Conservation (phyloP, 1,140 invertebrate species). For the Parasteatoda tepidariorum region DNA sequence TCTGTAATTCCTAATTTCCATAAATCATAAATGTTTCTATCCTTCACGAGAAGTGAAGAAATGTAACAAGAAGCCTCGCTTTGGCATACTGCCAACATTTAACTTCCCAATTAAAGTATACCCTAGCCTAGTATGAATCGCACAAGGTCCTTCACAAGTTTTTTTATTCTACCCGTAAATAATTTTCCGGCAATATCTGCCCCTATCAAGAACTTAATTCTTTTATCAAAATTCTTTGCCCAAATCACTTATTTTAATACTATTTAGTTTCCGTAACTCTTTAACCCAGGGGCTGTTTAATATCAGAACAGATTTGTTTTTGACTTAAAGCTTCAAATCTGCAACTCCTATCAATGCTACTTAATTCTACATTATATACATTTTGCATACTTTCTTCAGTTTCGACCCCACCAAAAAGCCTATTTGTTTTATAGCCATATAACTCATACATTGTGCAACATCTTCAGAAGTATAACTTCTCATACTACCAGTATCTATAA, state of each 20-base stretch:
- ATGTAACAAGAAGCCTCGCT: not conserved
- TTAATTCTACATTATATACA: not conserved
- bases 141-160: not conserved
- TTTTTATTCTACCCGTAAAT: not conserved
- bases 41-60: not conserved
- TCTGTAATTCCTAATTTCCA: conserved; percentile 19
- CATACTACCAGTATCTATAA: not conserved
- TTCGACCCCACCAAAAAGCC: conserved; percentile 10
- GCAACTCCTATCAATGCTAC: conserved; percentile 13
- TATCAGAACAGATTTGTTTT: not conserved
- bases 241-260: conserved; percentile 3
- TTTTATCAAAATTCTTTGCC: not conserved
- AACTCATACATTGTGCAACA: conserved; percentile 2
- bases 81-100: not conserved
- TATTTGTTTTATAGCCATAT: not conserved
- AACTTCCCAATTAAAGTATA: not conserved
- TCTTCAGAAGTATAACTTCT: not conserved
- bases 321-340: conserved; percentile 11
- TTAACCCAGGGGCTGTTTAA: not conserved
- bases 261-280: not conserved
- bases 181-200: conserved; percentile 15
- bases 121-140: not conserved
- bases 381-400: not conserved
- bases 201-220: conserved; percentile 4
- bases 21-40: not conserved